Percentiles rank a stretch among this genome's conserved stretches.
phyloP scores from a whole-genome alignment of 2,797 vertebrate species.

The Melanotaenia parkinsoni region DNA sequence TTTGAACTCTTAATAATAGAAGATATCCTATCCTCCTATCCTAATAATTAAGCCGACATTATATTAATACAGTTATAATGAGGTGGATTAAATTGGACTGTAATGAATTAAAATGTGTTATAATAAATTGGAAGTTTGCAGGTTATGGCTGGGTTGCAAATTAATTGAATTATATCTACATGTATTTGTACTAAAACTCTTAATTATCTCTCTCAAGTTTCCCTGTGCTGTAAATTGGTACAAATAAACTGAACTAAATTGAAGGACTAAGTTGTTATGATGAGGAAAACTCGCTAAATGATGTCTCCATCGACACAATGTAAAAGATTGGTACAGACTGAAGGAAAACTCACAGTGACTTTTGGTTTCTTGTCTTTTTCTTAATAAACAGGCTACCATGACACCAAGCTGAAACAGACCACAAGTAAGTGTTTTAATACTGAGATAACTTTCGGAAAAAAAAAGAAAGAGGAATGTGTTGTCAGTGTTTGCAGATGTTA shows the following conservation, averaged over 20 bases:
- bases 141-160: neutral
- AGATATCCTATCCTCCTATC: no score
- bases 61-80: no score
- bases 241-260: neutral
- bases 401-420: no score
- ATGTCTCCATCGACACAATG: no score
- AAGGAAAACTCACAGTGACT: no score
- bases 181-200: neutral
- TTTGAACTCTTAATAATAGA: no score
- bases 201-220: neutral
- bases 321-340: no score
- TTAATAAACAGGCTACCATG: no score
- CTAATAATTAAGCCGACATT: no score
- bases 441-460: no score
- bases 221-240: neutral
- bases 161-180: neutral
- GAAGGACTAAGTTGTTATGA: neutral
- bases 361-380: no score
- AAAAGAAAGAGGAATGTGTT: neutral
- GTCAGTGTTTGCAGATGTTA: neutral
- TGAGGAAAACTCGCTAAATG: neutral
- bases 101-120: neutral
- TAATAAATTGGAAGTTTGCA: neutral
- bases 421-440: no score
- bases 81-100: neutral